Percentiles rank a stretch among this genome's conserved stretches.
phyloP scores from a whole-genome alignment of 2,797 vertebrate genomes.

The Sebastiscus tertius region DNA sequence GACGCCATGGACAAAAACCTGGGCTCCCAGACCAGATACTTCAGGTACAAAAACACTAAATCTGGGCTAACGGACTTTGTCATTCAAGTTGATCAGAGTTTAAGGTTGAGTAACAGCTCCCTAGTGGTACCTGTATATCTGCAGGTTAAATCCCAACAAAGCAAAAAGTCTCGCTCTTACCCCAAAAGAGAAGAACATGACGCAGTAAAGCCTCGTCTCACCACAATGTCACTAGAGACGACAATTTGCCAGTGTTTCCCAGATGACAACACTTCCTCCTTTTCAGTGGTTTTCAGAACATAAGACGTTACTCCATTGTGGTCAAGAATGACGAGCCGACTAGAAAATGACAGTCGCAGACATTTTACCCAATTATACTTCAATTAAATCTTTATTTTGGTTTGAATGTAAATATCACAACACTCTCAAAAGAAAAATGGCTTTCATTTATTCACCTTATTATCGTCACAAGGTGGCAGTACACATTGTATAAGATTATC shows the following conservation, averaged over 20 bases:
- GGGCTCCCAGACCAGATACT: conserved; percentile 96
- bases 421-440: not conserved
- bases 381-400: not conserved
- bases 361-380: not conserved
- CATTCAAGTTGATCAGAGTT: not conserved
- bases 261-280: conserved; percentile 32
- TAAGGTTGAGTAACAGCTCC: too few relatives aligned
- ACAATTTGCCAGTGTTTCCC: not conserved
- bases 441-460: not conserved
- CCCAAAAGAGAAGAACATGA: not conserved
- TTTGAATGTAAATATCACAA: not conserved
- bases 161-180: not conserved
- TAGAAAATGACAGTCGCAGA: not conserved
- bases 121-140: not conserved
- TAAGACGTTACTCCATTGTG: not conserved
- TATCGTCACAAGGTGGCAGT: not conserved
- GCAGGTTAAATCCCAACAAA: not conserved
- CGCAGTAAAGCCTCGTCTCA: not conserved
- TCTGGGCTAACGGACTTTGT: not conserved
- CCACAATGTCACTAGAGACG: not conserved
- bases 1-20: conserved; percentile 99
- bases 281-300: conserved; percentile 19
- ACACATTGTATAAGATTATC: not conserved
- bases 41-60: conserved; percentile 84
- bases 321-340: conserved; percentile 5